phyloP scores from a whole-genome alignment of 2,113 vertebrate species.

The Chaetodon auriga region DNA sequence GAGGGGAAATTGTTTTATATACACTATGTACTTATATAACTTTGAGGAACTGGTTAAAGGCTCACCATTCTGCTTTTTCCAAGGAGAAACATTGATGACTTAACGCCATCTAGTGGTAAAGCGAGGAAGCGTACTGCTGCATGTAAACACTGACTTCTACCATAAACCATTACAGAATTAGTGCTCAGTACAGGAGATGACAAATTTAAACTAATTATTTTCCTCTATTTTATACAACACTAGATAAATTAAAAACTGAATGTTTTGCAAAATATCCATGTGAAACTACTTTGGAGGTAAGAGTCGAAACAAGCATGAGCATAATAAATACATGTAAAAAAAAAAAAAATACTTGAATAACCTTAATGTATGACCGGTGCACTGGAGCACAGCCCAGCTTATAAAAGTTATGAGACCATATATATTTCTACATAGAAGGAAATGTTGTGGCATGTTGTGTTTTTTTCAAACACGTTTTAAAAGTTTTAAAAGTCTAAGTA shows the following conservation, averaged over 20 bases:
- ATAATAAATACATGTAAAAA: not conserved
- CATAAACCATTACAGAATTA: not conserved
- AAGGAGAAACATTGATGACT: not conserved
- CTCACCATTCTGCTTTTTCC: not conserved
- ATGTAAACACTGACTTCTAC: not conserved
- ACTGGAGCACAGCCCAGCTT: not conserved
- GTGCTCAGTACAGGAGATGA: not conserved
- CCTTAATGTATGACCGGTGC: not conserved
- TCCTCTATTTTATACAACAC: not conserved
- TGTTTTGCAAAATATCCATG: not conserved
- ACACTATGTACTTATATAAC: constrained; percentile 4
- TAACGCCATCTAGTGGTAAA: constrained; percentile 67
- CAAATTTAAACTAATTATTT: no score
- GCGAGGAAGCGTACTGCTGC: not conserved
- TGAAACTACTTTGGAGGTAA: not conserved
- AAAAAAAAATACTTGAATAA: not conserved
- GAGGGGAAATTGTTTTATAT: no score
- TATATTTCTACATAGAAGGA: no score
- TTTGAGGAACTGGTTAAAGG: not conserved
- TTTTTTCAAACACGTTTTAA: no score
- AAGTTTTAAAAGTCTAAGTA: not conserved
- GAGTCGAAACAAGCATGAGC: not conserved
- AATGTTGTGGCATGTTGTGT: no score
- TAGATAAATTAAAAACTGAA: not conserved
- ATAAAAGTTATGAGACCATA: not conserved